Evolutionary conservation across 2,888 invertebrate genomes (phyloP), one percentile per base, ranked within the genome.

Genomic region (Anarsia innoxiella): DNA sequence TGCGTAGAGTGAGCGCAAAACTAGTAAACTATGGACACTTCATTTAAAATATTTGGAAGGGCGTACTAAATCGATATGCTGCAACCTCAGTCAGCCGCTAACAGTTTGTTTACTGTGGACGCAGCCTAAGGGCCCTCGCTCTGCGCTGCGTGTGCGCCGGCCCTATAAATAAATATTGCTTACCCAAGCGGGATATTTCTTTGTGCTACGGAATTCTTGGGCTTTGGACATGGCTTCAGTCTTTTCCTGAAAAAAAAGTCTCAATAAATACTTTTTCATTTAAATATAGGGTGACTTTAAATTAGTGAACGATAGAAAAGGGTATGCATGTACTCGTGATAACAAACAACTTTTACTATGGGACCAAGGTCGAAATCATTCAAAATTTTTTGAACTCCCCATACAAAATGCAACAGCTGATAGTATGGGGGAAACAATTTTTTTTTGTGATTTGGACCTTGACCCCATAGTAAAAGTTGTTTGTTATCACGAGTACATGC

Each of bases 131-230:
- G 3, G 19, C n/a, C n/a, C n/a, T n/a, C n/a, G n/a, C n/a, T n/a
- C n/a, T n/a, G n/a, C n/a, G n/a, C n/a, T n/a, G n/a, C n/a, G n/a
- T n/a, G 19, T 19, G 4, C 3, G 8, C 3, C 8, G 19, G 3
- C 19, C 8, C 3, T 19, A 19, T 5, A 19, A 19, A 5, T 5
- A 5, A 19, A 19, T 3, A 3, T 8, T 3, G 10, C 73, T 67
- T 27, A 91, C 93, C 93, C 93, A 94, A 5, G 89, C 84, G 0
- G 94, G 93, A 64, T 93, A 93, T 37, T 91, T 92, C 59, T 91
- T 90, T 1, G 86, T 84, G 46, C 71, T 85, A 56, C 89, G 66
- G 52, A 85, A 90, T 39, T 84, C 77, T 46, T 93, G 89, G 0
- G 92, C 93, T 53, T 90, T 91, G n/a, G 82, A 74, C 89, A 93